Evolutionary conservation across 2,113 vertebrate genomes (phyloP).

Genomic region (Oriolus oriolus): DNA sequence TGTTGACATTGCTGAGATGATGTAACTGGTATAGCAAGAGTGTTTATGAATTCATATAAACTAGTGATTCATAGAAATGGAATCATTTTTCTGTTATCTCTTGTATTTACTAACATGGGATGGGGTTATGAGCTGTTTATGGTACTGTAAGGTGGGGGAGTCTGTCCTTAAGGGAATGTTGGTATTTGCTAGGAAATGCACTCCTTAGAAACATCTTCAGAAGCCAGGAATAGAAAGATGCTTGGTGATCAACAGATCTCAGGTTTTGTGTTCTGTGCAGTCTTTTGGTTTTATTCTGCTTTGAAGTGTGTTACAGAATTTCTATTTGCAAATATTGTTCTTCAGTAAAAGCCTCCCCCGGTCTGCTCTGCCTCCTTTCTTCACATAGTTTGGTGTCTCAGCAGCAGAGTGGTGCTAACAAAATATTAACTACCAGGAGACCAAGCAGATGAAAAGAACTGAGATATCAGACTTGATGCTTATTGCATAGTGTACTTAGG

Average conservation of each 20-base stretch:
- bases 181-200: not conserved
- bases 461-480: not conserved
- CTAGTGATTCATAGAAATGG: not conserved
- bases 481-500: not conserved
- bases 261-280: not conserved
- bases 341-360: not conserved
- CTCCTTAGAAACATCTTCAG: not conserved
- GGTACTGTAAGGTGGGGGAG: not conserved
- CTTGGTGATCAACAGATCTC: not conserved
- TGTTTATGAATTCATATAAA: not conserved
- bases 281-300: not conserved
- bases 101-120: not conserved
- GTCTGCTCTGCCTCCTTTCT: not conserved
- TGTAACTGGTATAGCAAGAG: not conserved
- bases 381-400: not conserved
- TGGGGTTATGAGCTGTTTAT: not conserved
- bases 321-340: not conserved
- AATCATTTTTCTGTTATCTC: not conserved
- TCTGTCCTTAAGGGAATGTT: not conserved
- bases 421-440: not conserved
- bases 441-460: not conserved
- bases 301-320: not conserved
- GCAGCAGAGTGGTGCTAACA: not conserved
- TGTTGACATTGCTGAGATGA: not conserved
- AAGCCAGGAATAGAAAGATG: not conserved